Percentiles rank a stretch among this genome's conserved stretches.
Conservation (phyloP, 2,797 vertebrate species). For the Pristis pectinata region DNA sequence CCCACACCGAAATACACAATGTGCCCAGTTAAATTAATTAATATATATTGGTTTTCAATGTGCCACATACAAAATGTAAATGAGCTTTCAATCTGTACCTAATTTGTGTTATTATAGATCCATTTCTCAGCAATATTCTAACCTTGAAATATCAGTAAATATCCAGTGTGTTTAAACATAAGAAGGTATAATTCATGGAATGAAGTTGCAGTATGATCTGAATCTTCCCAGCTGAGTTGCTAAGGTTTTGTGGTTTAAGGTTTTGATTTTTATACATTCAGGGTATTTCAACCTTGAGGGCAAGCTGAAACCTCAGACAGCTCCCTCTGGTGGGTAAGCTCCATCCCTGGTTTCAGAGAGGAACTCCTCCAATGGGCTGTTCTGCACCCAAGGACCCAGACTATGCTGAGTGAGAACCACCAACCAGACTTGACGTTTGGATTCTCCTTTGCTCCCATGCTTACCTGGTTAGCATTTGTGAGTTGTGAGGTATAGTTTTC, state of each 20-base stretch:
- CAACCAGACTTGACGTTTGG: too few relatives aligned
- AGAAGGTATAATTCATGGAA: neutral
- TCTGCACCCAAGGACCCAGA: neutral
- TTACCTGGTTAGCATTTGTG: too few relatives aligned
- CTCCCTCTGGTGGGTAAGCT: slow-evolving; percentile 15
- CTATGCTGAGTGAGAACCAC: too few relatives aligned
- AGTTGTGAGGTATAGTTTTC: too few relatives aligned
- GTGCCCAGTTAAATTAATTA: neutral
- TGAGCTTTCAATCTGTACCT: neutral
- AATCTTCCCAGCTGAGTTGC: neutral
- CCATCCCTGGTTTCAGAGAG: neutral
- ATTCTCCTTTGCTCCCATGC: too few relatives aligned
- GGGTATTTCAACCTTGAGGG: neutral
- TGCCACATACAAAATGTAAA: neutral
- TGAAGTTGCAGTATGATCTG: neutral
- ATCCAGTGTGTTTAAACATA: neutral
- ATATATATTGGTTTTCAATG: neutral
- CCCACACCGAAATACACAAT: neutral
- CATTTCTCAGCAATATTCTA: neutral
- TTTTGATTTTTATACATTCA: neutral
- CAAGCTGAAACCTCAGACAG: neutral
- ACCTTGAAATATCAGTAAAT: neutral
- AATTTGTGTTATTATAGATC: neutral
- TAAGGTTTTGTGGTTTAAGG: neutral
- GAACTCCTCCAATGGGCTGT: neutral